A percentile compares a stretch with the other conserved stretches of the same genome.
phyloP scores from a whole-genome alignment of 2,888 invertebrate genomes.

The Eutolmus rufibarbis region DNA sequence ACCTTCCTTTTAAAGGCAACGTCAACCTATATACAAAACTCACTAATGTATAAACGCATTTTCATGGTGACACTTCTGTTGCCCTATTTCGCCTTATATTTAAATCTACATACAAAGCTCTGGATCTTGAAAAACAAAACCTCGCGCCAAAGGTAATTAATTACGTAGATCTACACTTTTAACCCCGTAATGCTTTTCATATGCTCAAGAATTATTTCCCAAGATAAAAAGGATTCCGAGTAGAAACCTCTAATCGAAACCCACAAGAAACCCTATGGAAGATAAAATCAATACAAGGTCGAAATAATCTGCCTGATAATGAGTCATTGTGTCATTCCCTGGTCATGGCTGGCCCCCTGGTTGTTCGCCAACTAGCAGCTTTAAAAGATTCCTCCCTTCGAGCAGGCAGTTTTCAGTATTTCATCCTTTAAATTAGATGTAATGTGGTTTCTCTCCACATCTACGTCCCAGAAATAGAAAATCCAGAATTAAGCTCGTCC shows the following conservation, averaged over 20 bases:
- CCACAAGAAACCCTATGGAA: background rate
- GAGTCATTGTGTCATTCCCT: background rate
- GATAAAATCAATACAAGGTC: constrained; percentile 25
- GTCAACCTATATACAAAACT: background rate
- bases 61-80: background rate
- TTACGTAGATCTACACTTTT: background rate
- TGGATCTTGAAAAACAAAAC: background rate
- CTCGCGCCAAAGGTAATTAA: background rate
- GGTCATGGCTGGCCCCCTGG: background rate
- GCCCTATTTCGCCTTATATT: background rate
- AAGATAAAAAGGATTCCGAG: background rate
- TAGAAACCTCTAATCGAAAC: background rate
- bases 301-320: background rate
- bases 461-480: too few species aligned
- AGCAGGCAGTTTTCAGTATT: background rate
- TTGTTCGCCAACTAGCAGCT: background rate
- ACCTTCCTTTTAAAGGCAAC: background rate
- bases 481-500: background rate
- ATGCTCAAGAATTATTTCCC: background rate
- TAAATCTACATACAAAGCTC: background rate
- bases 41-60: background rate
- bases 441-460: background rate
- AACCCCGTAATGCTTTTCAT: background rate
- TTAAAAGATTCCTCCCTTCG: background rate
- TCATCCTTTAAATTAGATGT: background rate